These are phyloP conservation scores for Scaptomyza parva DNA, from an alignment of 2,888 invertebrate species.

Conservation along the genomic window DNA sequence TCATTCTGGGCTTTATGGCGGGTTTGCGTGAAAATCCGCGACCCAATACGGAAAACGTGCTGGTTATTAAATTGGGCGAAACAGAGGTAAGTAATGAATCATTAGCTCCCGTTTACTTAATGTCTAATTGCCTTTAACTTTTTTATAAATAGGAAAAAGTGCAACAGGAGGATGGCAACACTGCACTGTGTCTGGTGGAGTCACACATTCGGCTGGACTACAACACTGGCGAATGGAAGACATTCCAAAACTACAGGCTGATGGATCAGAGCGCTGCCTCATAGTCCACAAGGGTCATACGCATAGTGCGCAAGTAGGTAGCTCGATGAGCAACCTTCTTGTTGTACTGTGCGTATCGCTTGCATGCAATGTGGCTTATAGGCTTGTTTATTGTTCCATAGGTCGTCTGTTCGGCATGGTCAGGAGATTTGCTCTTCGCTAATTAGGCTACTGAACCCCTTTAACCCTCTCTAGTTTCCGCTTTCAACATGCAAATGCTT, in stretches of 20 bases:
- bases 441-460: constrained; percentile 62
- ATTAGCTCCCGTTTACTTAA: neutral
- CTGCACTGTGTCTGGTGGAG: constrained; percentile 87
- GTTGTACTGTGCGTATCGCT: constrained; percentile 49
- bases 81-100: constrained; percentile 86
- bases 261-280: constrained; percentile 86
- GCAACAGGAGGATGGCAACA: constrained; percentile 93
- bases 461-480: constrained; percentile 17
- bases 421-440: constrained; percentile 41
- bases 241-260: constrained; percentile 94
- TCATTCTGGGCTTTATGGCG: constrained; percentile 99
- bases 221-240: constrained; percentile 98
- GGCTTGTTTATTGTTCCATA: constrained; percentile 33
- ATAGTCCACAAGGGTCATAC: constrained; percentile 76
- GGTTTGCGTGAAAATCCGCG: constrained; percentile 99
- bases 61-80: constrained; percentile 97
- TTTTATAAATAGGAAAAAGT: constrained; percentile 89
- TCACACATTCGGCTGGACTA: constrained; percentile 99
- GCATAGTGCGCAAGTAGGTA: constrained; percentile 65
- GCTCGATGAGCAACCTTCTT: constrained; percentile 7
- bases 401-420: constrained; percentile 47
- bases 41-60: constrained; percentile 97
- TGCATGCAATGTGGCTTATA: constrained; percentile 17
- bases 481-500: constrained; percentile 46
- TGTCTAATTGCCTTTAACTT: constrained; percentile 1